A percentile compares a stretch with the other conserved stretches of the same genome.
Conservation (phyloP, 2,797 vertebrate species). For the Echeneis naucrates region DNA sequence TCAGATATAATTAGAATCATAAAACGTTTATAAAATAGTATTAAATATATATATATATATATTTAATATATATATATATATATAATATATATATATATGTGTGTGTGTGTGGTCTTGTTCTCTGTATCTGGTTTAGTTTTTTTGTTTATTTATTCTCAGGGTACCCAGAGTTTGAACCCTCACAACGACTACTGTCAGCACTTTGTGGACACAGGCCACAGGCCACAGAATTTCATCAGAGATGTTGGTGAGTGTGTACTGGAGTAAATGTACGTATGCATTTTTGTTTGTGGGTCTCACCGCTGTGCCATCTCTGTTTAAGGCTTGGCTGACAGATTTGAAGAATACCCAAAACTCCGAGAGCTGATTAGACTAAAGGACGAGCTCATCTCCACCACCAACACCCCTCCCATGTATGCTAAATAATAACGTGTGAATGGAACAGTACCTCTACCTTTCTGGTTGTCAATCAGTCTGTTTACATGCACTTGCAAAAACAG, state of each 20-base stretch:
- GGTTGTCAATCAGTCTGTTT: not conserved
- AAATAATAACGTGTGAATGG: not conserved
- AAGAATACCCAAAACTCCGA: conserved; percentile 98
- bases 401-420: conserved; percentile 96
- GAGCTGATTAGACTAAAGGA: conserved; percentile 98
- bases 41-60: too few relatives aligned
- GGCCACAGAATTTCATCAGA: conserved; percentile 98
- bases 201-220: conserved; percentile 97
- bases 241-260: conserved; percentile 91
- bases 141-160: conserved; percentile 78
- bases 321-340: conserved; percentile 98
- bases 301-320: not conserved
- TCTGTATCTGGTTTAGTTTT: not conserved
- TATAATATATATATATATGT: not conserved
- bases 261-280: not conserved
- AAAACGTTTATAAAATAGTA: too few relatives aligned
- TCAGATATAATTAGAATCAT: too few relatives aligned
- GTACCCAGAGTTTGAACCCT: conserved; percentile 97
- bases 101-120: too few relatives aligned
- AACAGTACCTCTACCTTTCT: not conserved
- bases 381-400: conserved; percentile 94
- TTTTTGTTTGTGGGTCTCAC: conserved; percentile 1
- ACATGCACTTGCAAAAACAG: too few relatives aligned
- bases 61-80: too few relatives aligned
- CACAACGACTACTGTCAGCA: conserved; percentile 99